Percentiles rank a stretch among this genome's conserved stretches.
Conservation (phyloP, 2,888 invertebrate genomes). For the Epicampocera succincta region DNA sequence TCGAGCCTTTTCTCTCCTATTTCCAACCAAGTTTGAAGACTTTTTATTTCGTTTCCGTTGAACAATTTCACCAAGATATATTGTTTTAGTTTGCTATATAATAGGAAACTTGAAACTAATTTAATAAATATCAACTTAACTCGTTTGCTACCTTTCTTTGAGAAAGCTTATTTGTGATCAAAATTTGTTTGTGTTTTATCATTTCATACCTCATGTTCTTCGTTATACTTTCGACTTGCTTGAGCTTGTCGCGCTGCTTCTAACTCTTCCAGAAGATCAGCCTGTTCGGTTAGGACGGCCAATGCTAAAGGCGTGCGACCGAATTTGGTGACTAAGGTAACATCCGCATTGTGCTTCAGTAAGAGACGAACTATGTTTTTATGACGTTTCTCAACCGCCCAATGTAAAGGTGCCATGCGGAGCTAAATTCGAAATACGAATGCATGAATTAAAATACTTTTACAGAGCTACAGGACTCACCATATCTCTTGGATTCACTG, state of each 20-base stretch:
- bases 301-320: constrained; percentile 87
- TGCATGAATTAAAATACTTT: background rate
- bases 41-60: too few relatives aligned
- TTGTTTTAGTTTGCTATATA: too few relatives aligned
- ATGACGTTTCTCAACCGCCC: constrained; percentile 94
- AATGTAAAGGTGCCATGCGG: constrained; percentile 95
- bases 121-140: too few relatives aligned
- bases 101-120: too few relatives aligned
- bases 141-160: too few relatives aligned
- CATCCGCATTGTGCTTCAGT: constrained; percentile 88
- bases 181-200: background rate
- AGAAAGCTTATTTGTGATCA: too few relatives aligned
- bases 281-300: constrained; percentile 85
- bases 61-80: too few relatives aligned
- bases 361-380: constrained; percentile 86
- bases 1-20: too few relatives aligned
- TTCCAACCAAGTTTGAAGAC: too few relatives aligned
- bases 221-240: constrained; percentile 76
- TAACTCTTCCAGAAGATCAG: constrained; percentile 84
- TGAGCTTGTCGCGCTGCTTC: constrained; percentile 81
- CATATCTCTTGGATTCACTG: constrained; percentile 90
- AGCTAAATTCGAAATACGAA: constrained; percentile 82
- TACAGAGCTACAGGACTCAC: constrained; percentile 81
- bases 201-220: constrained; percentile 77
- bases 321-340: constrained; percentile 87